Evolutionary conservation across 2,797 vertebrate species (phyloP).

Genomic region (Karalla daura): DNA sequence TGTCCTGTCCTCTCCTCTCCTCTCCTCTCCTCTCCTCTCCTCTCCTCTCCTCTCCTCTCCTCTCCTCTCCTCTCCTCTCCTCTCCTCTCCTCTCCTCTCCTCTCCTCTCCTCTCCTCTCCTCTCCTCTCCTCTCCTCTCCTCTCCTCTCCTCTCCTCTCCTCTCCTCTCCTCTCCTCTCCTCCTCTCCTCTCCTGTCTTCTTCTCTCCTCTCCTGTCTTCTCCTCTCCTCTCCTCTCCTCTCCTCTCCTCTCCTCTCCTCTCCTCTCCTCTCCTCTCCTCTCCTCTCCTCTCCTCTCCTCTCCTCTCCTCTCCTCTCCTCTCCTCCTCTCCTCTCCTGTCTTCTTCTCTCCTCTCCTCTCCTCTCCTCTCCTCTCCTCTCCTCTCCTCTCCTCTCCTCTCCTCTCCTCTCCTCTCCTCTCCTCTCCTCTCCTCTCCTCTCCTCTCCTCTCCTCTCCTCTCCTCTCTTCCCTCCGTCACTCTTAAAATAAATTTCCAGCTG

Average conservation of each 20-base stretch:
- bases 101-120: too few species aligned
- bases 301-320: background rate
- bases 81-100: too few species aligned
- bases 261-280: background rate
- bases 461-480: background rate
- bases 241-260: background rate
- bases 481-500: constrained; percentile 20
- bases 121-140: too few species aligned
- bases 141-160: too few species aligned
- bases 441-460: background rate
- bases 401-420: background rate
- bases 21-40: too few species aligned
- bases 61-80: too few species aligned
- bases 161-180: too few species aligned
- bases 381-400: too few species aligned
- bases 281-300: background rate
- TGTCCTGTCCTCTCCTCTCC: too few species aligned
- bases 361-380: background rate
- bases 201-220: background rate
- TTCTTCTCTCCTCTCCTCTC: background rate
- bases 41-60: too few species aligned
- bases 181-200: background rate
- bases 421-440: background rate
- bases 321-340: too few species aligned
- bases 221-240: too few species aligned